phyloP scores from a whole-genome alignment of 2,113 vertebrate genomes.

The Desmodus rotundus region DNA sequence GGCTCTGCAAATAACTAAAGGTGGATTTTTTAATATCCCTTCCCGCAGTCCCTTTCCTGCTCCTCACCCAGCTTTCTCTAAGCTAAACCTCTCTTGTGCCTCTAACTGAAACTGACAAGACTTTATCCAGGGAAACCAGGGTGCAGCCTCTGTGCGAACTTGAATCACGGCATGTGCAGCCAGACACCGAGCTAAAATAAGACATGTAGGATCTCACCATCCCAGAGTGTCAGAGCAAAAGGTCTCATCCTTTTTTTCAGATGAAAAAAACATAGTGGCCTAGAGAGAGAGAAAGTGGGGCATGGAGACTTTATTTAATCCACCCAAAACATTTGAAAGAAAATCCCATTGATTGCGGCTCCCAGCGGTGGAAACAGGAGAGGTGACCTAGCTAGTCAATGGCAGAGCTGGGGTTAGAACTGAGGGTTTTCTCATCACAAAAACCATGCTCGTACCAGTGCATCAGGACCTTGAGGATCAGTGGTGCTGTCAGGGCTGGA shows the following conservation, averaged over 20 bases:
- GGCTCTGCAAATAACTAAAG: neutral
- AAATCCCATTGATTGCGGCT: neutral
- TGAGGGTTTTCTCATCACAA: neutral
- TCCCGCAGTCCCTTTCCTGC: neutral
- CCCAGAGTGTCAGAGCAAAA: constrained; percentile 33
- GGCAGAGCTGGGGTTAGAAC: neutral
- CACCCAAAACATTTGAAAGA: neutral
- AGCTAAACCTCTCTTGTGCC: neutral
- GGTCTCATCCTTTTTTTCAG: constrained; percentile 9
- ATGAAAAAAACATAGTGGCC: constrained; percentile 45
- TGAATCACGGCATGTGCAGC: neutral
- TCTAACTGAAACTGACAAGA: constrained; percentile 4
- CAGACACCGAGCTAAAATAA: constrained; percentile 69
- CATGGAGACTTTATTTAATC: neutral
- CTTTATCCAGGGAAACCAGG: constrained; percentile 49
- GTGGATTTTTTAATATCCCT: neutral
- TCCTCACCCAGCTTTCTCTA: neutral
- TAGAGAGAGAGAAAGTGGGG: constrained; percentile 59
- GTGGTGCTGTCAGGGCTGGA: neutral
- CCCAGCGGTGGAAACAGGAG: neutral
- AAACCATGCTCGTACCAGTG: accelerated
- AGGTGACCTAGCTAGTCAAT: neutral
- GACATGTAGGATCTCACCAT: neutral
- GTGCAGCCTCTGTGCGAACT: constrained; percentile 31
- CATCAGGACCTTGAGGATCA: neutral